phyloP scores from a whole-genome alignment of 2,888 invertebrate genomes.

The Sarcophaga caerulescens region DNA sequence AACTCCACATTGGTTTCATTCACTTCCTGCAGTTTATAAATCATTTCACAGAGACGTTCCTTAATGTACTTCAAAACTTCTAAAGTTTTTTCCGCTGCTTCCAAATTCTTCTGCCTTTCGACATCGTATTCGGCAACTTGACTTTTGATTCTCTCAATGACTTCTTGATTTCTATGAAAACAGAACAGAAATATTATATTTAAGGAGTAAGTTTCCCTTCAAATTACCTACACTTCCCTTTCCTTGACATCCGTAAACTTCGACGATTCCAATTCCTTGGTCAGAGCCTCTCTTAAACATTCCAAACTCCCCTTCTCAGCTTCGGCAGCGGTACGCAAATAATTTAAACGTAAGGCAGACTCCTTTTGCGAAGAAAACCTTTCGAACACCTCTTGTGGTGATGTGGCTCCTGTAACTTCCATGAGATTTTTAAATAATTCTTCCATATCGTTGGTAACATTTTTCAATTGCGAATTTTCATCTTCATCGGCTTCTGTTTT shows the following conservation, averaged over 20 bases:
- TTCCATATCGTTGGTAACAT: constrained; percentile 82
- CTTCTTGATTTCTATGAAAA: constrained; percentile 85
- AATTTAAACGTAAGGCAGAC: constrained; percentile 86
- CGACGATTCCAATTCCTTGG: constrained; percentile 87
- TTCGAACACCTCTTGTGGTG: constrained; percentile 88
- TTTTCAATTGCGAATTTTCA: constrained; percentile 77
- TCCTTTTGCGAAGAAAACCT: constrained; percentile 88
- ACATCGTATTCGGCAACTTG: constrained; percentile 83
- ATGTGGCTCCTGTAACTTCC: constrained; percentile 89
- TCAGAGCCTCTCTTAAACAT: constrained; percentile 84
- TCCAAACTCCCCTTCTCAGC: constrained; percentile 88
- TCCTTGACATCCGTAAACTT: constrained; percentile 91
- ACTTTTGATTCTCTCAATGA: constrained; percentile 85
- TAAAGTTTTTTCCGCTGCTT: constrained; percentile 77
- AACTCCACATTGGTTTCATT: constrained; percentile 78
- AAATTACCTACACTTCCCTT: constrained; percentile 86
- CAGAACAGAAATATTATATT: background rate
- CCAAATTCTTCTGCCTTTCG: constrained; percentile 79
- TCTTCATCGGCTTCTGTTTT: constrained; percentile 79
- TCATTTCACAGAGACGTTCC: constrained; percentile 80
- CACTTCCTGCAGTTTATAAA: constrained; percentile 80
- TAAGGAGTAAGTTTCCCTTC: background rate
- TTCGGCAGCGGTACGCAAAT: constrained; percentile 87
- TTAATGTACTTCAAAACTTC: constrained; percentile 78
- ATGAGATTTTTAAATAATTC: constrained; percentile 88